These are phyloP conservation scores for Centrocercus urophasianus DNA, from an alignment of 2,113 vertebrate species.

Conservation along the genomic window DNA sequence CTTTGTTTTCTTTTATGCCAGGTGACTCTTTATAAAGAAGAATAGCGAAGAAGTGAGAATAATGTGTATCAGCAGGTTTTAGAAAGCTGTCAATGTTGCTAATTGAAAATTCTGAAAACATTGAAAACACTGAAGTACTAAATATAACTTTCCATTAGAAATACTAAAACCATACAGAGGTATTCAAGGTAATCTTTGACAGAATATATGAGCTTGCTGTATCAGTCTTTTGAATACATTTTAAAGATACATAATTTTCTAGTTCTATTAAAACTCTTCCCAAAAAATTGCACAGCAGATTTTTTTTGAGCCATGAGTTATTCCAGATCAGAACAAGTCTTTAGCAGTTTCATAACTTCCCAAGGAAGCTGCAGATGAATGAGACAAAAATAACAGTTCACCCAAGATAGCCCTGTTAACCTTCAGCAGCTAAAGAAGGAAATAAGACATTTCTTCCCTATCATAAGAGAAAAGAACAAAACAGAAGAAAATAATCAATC, in stretches of 20 bases:
- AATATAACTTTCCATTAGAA: constrained; percentile 32
- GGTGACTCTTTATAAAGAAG: not conserved
- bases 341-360: not conserved
- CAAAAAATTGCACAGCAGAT: not conserved
- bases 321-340: not conserved
- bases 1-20: not conserved
- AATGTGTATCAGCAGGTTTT: not conserved
- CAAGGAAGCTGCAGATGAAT: not conserved
- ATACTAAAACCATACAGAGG: not conserved
- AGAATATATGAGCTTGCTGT: not conserved
- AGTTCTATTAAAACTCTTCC: not conserved
- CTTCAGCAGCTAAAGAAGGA: not conserved
- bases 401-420: not conserved
- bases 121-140: constrained; percentile 28
- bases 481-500: not conserved
- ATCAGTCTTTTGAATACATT: not conserved
- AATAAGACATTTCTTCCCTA: not conserved
- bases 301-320: not conserved
- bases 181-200: not conserved
- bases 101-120: not conserved
- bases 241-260: not conserved
- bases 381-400: not conserved
- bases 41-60: not conserved
- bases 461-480: not conserved
- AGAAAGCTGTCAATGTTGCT: not conserved